A percentile compares a stretch with the other conserved stretches of the same genome.
These are phyloP conservation scores for Anoplophora glabripennis DNA, from an alignment of 1,140 invertebrate genomes.

Conservation along the genomic window DNA sequence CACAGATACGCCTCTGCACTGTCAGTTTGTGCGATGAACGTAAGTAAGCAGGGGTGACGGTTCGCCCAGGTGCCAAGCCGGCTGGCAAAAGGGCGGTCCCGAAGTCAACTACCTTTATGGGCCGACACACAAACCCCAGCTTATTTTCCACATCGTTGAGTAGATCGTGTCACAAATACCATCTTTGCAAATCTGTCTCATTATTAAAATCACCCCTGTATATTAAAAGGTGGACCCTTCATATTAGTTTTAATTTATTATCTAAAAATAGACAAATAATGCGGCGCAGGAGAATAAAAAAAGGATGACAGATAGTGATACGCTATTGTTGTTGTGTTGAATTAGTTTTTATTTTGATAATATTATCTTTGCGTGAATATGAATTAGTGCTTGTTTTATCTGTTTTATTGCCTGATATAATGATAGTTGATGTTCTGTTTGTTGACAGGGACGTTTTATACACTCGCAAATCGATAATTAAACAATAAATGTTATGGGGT, in stretches of 20 bases:
- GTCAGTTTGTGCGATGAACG: no score
- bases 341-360: no score
- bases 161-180: constrained; percentile 35
- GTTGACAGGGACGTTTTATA: no score
- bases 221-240: neutral
- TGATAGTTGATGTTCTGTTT: no score
- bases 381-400: no score
- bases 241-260: constrained; percentile 14
- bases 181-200: constrained; percentile 23
- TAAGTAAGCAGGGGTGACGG: constrained; percentile 10
- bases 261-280: constrained; percentile 14
- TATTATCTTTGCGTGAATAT: no score
- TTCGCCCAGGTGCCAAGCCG: constrained; percentile 35
- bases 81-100: constrained; percentile 38
- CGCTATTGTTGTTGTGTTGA: no score
- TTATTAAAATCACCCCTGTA: constrained; percentile 28
- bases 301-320: no score
- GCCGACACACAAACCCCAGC: constrained; percentile 33
- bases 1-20: neutral
- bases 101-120: constrained; percentile 38
- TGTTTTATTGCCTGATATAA: no score
- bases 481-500: no score
- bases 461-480: no score
- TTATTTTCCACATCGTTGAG: constrained; percentile 43
- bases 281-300: neutral